phyloP scores from a whole-genome alignment of 2,888 invertebrate genomes.

The Zeuzera pyrina region DNA sequence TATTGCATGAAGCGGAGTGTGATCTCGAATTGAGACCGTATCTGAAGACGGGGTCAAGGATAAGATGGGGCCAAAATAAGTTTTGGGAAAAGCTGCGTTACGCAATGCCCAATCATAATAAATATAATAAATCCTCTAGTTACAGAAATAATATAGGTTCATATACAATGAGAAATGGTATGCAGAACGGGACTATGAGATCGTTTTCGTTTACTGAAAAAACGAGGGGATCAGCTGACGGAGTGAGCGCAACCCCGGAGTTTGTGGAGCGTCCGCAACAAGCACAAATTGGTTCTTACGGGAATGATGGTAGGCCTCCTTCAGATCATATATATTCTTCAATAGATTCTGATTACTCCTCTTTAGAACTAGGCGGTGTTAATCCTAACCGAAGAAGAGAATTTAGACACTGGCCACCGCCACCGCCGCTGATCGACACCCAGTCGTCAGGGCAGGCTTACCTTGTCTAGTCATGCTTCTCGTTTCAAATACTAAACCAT shows the following conservation, averaged over 20 bases:
- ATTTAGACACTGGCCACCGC: constrained; percentile 62
- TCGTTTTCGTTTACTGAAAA: constrained; percentile 74
- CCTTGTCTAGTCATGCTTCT: constrained; percentile 63
- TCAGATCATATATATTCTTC: constrained; percentile 93
- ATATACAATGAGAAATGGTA: constrained; percentile 80
- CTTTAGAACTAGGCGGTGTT: constrained; percentile 78
- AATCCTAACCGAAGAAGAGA: constrained; percentile 58
- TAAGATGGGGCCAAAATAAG: constrained; percentile 90
- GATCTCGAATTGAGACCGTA: constrained; percentile 92
- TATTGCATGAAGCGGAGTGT: constrained; percentile 85
- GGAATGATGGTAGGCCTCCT: constrained; percentile 78
- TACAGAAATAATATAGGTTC: constrained; percentile 88
- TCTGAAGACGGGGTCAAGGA: constrained; percentile 86
- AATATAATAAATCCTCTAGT: constrained; percentile 62
- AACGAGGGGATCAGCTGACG: constrained; percentile 48
- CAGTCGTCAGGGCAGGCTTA: constrained; percentile 65
- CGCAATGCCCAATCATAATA: constrained; percentile 84
- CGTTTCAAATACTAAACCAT: constrained; percentile 30
- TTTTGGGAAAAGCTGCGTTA: constrained; percentile 95
- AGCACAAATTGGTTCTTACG: constrained; percentile 55
- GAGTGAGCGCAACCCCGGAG: constrained; percentile 78
- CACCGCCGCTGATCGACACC: constrained; percentile 55
- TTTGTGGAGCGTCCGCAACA: constrained; percentile 47
- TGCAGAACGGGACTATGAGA: constrained; percentile 74
- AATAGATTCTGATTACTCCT: constrained; percentile 91